A percentile compares a stretch with the other conserved stretches of the same genome.
Conservation (phyloP, 1,140 invertebrate genomes). For the Lysiphlebus fabarum region DNA sequence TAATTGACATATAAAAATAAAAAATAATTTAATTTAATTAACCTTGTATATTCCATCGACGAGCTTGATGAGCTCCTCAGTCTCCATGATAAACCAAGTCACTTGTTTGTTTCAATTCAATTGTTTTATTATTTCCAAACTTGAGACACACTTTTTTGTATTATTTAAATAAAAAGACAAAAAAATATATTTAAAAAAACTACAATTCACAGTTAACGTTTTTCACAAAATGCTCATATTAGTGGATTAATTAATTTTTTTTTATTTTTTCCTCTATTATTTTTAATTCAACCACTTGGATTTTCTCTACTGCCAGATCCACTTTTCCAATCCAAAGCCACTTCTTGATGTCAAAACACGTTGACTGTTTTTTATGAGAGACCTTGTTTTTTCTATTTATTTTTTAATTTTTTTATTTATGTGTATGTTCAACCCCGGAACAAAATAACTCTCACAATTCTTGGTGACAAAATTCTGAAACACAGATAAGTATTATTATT, state of each 20-base stretch:
- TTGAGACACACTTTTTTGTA: slow-evolving; percentile 9
- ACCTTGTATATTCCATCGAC: slow-evolving; percentile 89
- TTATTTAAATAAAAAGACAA: slow-evolving; percentile 9
- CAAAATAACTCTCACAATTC: too few relatives aligned
- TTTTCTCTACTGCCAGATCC: slow-evolving; percentile 35
- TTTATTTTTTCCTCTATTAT: slow-evolving; percentile 29
- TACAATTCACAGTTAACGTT: slow-evolving; percentile 24
- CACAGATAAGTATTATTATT: too few relatives aligned
- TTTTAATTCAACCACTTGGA: slow-evolving; percentile 33
- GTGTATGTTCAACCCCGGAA: too few relatives aligned
- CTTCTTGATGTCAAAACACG: too few relatives aligned
- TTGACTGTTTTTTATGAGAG: too few relatives aligned
- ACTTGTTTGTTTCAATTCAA: too few relatives aligned
- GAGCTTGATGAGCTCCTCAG: slow-evolving; percentile 83
- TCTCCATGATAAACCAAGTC: slow-evolving; percentile 63
- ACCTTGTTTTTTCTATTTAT: too few relatives aligned
- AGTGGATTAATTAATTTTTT: too few relatives aligned
- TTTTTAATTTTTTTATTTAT: too few relatives aligned
- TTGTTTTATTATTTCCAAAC: slow-evolving; percentile 20
- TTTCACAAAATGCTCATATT: slow-evolving; percentile 51
- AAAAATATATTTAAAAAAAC: slow-evolving; percentile 33
- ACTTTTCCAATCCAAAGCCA: slow-evolving; percentile 34
- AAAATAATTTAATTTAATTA: slow-evolving; percentile 35
- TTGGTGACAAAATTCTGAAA: too few relatives aligned
- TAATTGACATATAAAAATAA: too few relatives aligned